phyloP scores from a whole-genome alignment of 2,113 vertebrate genomes.

The Oryzias curvinotus region DNA sequence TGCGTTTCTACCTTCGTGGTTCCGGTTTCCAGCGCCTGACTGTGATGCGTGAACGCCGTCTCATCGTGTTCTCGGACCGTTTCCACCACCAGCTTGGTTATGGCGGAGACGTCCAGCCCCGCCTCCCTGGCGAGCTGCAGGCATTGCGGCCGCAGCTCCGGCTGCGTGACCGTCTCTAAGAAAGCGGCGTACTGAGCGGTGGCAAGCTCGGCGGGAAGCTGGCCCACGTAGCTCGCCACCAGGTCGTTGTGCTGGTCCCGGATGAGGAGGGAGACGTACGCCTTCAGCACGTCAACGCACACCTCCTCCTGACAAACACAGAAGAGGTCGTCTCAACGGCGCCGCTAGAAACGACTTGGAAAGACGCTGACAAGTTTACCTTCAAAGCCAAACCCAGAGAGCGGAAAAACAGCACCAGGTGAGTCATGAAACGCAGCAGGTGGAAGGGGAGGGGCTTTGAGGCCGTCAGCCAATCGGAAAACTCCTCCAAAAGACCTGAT shows the following conservation, averaged over 20 bases:
- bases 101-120: constrained; percentile 77
- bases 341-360: not conserved
- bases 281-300: constrained; percentile 86
- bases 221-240: constrained; percentile 92
- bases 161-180: constrained; percentile 88
- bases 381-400: constrained; percentile 90
- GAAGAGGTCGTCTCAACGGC: no score
- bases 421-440: constrained; percentile 92
- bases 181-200: constrained; percentile 88
- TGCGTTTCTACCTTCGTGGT: constrained; percentile 55
- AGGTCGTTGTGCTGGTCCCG: constrained; percentile 85
- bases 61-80: constrained; percentile 84
- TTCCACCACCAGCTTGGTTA: constrained; percentile 91
- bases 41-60: constrained; percentile 53
- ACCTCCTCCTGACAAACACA: constrained; percentile 81
- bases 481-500: constrained; percentile 91
- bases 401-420: constrained; percentile 91
- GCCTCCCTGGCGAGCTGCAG: constrained; percentile 85
- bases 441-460: constrained; percentile 85
- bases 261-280: constrained; percentile 84
- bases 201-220: constrained; percentile 84
- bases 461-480: constrained; percentile 87
- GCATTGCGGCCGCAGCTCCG: constrained; percentile 85
- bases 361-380: constrained; percentile 66
- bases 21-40: constrained; percentile 53